Evolutionary conservation across 2,888 invertebrate species (phyloP).

Genomic region (Phrixothrix hirtus): DNA sequence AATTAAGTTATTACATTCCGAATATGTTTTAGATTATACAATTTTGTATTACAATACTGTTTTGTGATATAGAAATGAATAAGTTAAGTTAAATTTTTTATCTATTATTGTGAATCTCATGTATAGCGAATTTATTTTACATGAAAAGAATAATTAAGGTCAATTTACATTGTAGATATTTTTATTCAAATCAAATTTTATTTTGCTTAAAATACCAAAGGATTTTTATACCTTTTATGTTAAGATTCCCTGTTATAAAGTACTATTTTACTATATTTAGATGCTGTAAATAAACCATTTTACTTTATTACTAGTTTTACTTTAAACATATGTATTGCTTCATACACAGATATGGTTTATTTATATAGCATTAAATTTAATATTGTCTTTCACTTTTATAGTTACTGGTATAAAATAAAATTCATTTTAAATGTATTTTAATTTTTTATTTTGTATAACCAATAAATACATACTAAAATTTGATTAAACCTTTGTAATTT

Average conservation of each 20-base stretch:
- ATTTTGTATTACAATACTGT: background rate
- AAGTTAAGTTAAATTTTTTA: background rate
- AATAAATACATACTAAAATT: background rate
- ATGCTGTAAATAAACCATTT: slow-evolving; percentile 23
- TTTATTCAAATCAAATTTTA: background rate
- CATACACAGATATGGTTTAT: slow-evolving; percentile 7
- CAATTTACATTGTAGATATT: background rate
- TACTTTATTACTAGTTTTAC: slow-evolving; percentile 9
- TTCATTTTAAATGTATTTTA: background rate
- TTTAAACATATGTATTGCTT: slow-evolving; percentile 17
- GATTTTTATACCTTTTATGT: slow-evolving; percentile 35
- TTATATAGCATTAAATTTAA: slow-evolving; percentile 4
- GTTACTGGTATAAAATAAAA: slow-evolving; percentile 9
- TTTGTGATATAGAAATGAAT: slow-evolving; percentile 1
- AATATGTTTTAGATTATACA: slow-evolving; percentile 1
- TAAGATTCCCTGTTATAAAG: slow-evolving; percentile 29
- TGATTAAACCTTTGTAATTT: no score
- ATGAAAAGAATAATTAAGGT: background rate
- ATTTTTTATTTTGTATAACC: background rate
- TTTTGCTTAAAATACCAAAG: slow-evolving; percentile 14
- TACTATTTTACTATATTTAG: slow-evolving; percentile 27
- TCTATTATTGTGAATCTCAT: background rate
- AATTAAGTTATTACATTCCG: slow-evolving; percentile 30
- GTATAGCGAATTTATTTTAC: background rate
- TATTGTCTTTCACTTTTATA: slow-evolving; percentile 15